These are phyloP conservation scores for Eucriotettix oculatus DNA, from an alignment of 2,888 invertebrate species.

Conservation along the genomic window DNA sequence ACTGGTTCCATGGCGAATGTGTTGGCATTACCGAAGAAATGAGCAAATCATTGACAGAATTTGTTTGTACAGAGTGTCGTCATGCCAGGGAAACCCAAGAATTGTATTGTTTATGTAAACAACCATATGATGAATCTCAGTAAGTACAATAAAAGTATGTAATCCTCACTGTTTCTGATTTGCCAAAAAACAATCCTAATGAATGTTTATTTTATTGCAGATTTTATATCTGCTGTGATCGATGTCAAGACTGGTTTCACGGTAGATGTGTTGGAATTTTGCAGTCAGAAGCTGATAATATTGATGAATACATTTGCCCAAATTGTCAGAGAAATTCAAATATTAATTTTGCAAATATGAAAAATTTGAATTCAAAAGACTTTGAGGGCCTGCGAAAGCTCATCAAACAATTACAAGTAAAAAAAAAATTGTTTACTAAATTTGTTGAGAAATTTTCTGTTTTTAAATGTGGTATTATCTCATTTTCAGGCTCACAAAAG, in stretches of 20 bases:
- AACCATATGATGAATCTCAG: slow-evolving; percentile 96
- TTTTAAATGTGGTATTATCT: background rate
- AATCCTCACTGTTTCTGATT: background rate
- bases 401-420: slow-evolving; percentile 74
- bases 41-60: slow-evolving; percentile 79
- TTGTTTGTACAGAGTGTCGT: slow-evolving; percentile 71
- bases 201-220: slow-evolving; percentile 30
- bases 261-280: slow-evolving; percentile 91
- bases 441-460: background rate
- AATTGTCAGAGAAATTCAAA: slow-evolving; percentile 82
- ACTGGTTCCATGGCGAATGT: slow-evolving; percentile 98
- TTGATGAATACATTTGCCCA: slow-evolving; percentile 93
- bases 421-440: background rate
- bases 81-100: slow-evolving; percentile 79
- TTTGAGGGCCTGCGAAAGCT: slow-evolving; percentile 69
- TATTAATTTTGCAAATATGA: slow-evolving; percentile 81
- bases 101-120: slow-evolving; percentile 87
- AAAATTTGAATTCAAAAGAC: slow-evolving; percentile 60
- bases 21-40: slow-evolving; percentile 85
- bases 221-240: slow-evolving; percentile 98
- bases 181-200: background rate
- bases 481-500: slow-evolving; percentile 67
- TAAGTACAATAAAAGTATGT: slow-evolving; percentile 30
- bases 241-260: slow-evolving; percentile 99
- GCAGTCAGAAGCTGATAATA: slow-evolving; percentile 84